Evolutionary conservation across 1,140 invertebrate genomes (phyloP), one percentile per base, ranked within the genome.

Genomic region (Apis laboriosa): DNA sequence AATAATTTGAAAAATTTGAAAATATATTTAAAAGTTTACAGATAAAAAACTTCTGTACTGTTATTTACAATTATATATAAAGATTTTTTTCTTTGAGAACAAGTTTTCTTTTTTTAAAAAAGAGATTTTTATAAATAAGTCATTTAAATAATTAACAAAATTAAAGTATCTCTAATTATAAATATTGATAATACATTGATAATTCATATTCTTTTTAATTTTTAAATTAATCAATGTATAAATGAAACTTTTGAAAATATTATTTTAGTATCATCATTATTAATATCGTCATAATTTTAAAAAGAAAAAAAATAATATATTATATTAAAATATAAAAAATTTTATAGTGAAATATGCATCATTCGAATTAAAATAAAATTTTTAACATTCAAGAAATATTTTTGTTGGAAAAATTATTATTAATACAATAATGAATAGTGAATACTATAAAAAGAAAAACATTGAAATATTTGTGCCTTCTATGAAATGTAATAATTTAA

Each of bases 401-500:
- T 53, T 64, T 51, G 49, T 49, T 56, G 13, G 43, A 55, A 77
- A 2, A 61, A 82, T 73, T 82, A 82, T 82, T 70, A 77, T 9
- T 77, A 82, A 64, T 17, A 60, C 17, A 19, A 56, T 53, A 66
- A 76, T 70, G 34, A 43, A 43, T 77, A 77, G 53, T 19, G 21
- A 49, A 49, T 70, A 76, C 53, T 68, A 68, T 51, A 34, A 19
- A 24, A 61, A 9, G 34, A 7, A 24, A 49, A 24, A 68, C 60
- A 77, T 19, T 68, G 56, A 82, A 68, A 77, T 67, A 68, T 82
- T 77, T 63, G 80, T 82, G 80, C 80, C 80, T 82, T 82, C 21
- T 28, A 77, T 68, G 61, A 82, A 82, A 77, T 77, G 68, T 77
- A 63, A 24, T 77, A 53, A 55, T 77, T 74, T 77, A 68, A 68